phyloP scores from a whole-genome alignment of 2,797 vertebrate species.

The Melanotaenia maccullochi region DNA sequence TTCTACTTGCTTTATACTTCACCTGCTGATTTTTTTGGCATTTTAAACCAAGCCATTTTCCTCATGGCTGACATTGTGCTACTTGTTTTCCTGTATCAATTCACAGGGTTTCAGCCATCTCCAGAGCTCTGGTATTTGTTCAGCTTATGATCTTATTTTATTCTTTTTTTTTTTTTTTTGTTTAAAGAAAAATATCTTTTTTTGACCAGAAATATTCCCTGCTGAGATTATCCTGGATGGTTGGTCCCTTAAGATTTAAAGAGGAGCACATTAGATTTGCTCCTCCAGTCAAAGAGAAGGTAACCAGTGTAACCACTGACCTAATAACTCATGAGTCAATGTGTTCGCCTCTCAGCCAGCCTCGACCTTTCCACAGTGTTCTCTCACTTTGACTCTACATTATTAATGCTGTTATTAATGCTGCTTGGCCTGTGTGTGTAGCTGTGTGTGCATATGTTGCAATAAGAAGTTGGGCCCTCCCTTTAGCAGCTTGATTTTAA shows the following conservation, averaged over 20 bases:
- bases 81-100: constrained; percentile 12
- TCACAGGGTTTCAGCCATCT: neutral
- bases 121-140: neutral
- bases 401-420: constrained; percentile 73
- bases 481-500: constrained; percentile 48
- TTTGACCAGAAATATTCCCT: neutral
- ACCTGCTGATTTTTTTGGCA: neutral
- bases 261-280: constrained; percentile 2
- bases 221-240: constrained; percentile 2
- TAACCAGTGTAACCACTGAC: constrained; percentile 35
- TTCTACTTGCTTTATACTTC: neutral
- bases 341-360: constrained; percentile 59
- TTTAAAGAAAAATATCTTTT: neutral
- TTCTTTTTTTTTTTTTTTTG: neutral
- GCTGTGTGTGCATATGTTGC: constrained; percentile 27
- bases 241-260: constrained; percentile 20
- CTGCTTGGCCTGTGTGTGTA: constrained; percentile 27
- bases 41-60: constrained; percentile 12
- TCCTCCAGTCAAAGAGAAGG: constrained; percentile 20
- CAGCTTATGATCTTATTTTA: constrained; percentile 1
- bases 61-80: neutral
- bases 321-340: constrained; percentile 55
- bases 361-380: constrained; percentile 65
- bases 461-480: constrained; percentile 18
- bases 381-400: constrained; percentile 58